These are phyloP conservation scores for Podarcis lilfordi DNA, from an alignment of 2,797 vertebrate genomes.

Conservation along the genomic window DNA sequence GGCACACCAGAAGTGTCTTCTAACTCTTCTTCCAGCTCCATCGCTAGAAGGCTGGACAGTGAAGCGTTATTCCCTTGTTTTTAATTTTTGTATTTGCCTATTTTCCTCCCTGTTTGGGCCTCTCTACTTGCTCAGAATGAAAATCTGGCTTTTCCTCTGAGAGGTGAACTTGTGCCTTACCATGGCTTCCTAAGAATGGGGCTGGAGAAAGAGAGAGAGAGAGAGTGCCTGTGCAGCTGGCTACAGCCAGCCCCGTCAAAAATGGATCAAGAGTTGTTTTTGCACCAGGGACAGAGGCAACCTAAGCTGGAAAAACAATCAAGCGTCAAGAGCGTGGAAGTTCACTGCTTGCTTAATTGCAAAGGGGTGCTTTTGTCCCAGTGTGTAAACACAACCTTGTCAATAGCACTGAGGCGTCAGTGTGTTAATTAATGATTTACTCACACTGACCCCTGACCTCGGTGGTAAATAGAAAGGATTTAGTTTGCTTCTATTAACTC, in stretches of 20 bases:
- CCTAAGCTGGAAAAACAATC: constrained; percentile 31
- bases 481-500: constrained; percentile 78
- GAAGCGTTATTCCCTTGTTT: too few relatives aligned
- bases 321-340: constrained; percentile 51
- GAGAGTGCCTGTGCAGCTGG: neutral
- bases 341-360: constrained; percentile 69
- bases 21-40: too few relatives aligned
- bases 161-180: neutral
- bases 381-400: constrained; percentile 78
- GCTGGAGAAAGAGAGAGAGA: too few relatives aligned
- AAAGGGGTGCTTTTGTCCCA: constrained; percentile 74
- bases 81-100: neutral
- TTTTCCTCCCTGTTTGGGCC: too few relatives aligned
- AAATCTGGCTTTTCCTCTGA: neutral
- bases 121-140: too few relatives aligned
- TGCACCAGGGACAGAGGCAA: neutral
- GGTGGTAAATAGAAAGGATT: constrained; percentile 80
- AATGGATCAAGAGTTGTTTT: constrained; percentile 24
- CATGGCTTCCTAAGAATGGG: neutral
- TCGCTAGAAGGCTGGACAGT: too few relatives aligned
- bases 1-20: too few relatives aligned
- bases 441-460: constrained; percentile 80
- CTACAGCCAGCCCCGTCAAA: neutral
- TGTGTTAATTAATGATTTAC: constrained; percentile 84
- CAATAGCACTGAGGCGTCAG: constrained; percentile 75